A percentile compares a stretch with the other conserved stretches of the same genome.
These are phyloP conservation scores for Macrotus californicus DNA, from an alignment of 2,113 vertebrate species.

Conservation along the genomic window DNA sequence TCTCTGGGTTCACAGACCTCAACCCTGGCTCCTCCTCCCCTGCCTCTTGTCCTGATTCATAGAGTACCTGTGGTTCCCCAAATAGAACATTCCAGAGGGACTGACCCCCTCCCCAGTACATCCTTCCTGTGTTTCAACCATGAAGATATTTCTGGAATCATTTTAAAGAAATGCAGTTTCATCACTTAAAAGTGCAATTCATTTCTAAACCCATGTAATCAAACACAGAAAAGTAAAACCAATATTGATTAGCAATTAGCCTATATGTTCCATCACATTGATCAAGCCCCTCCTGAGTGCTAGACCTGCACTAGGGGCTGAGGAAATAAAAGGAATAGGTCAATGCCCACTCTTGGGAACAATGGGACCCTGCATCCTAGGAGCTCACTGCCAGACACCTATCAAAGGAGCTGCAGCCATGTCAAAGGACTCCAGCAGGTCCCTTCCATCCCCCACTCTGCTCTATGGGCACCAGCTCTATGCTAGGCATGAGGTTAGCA, in stretches of 20 bases:
- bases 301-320: background rate
- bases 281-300: background rate
- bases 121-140: background rate
- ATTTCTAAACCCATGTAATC: slow-evolving; percentile 15
- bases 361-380: background rate
- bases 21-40: background rate
- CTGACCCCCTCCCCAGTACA: background rate
- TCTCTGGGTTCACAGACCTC: background rate
- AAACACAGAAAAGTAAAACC: slow-evolving; percentile 18
- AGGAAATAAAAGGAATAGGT: background rate
- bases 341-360: background rate
- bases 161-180: slow-evolving; percentile 21
- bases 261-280: background rate
- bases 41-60: background rate
- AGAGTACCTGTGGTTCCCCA: background rate
- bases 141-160: background rate
- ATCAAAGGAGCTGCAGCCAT: background rate
- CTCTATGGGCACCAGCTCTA: background rate
- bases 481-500: background rate
- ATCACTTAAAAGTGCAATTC: background rate
- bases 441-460: background rate
- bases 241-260: slow-evolving; percentile 23
- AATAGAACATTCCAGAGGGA: background rate
- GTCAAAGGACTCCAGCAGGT: background rate
- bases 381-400: background rate